Conservation (phyloP, 2,797 vertebrate genomes). For the Astyanax mexicanus region DNA sequence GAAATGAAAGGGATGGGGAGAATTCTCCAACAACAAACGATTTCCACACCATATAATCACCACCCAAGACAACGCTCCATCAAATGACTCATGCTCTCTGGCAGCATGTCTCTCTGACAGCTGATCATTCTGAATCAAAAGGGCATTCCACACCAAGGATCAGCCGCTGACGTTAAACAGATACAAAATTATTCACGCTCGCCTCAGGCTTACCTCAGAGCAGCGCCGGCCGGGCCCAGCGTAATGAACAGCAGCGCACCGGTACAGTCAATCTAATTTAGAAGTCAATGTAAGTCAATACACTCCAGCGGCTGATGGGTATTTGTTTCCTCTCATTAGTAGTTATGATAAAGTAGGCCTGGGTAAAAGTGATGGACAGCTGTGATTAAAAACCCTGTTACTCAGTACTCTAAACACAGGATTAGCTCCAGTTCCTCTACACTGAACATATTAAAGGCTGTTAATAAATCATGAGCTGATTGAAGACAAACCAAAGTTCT, state of each 20-base stretch:
- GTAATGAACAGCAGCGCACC: not conserved
- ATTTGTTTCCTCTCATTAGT: not conserved
- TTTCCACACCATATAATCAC: conserved; percentile 15
- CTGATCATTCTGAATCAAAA: conserved; percentile 13
- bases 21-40: conserved; percentile 58
- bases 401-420: not conserved
- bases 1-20: not conserved
- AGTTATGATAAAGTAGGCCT: not conserved
- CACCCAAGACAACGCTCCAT: not conserved
- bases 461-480: too few species aligned
- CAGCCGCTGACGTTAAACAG: conserved; percentile 13
- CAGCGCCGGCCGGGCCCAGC: not conserved
- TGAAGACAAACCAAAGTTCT: too few species aligned
- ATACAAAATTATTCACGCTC: not conserved
- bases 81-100: not conserved
- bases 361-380: not conserved
- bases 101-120: not conserved
- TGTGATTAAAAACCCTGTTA: not conserved
- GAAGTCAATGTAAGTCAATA: conserved; percentile 7
- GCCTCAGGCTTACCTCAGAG: not conserved
- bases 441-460: not conserved
- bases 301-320: not conserved
- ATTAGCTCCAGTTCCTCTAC: not conserved
- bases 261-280: not conserved
- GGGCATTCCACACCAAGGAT: conserved; percentile 1